These are phyloP conservation scores for Malthinus flaveolus DNA, from an alignment of 2,888 invertebrate genomes.

Conservation along the genomic window DNA sequence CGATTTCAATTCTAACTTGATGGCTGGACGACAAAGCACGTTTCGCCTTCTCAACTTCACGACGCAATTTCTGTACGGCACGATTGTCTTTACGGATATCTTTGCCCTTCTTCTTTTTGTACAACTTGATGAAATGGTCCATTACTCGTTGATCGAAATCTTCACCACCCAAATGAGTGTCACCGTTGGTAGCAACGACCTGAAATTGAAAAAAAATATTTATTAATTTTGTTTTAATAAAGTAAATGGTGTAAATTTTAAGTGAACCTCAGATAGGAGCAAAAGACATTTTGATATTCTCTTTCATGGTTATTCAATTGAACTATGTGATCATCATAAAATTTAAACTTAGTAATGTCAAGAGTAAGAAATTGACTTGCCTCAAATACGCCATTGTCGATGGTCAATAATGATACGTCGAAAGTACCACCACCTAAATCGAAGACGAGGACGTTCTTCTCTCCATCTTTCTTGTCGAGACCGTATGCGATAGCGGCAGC, in stretches of 20 bases:
- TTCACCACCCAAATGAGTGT: constrained; percentile 98
- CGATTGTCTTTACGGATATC: constrained; percentile 94
- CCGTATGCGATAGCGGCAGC: constrained; percentile 98
- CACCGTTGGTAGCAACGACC: constrained; percentile 86
- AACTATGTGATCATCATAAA: constrained; percentile 21
- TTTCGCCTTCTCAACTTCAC: constrained; percentile 98
- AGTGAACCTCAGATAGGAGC: constrained; percentile 16
- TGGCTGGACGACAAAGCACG: constrained; percentile 92
- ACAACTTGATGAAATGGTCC: constrained; percentile 98
- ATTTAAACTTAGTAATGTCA: background rate
- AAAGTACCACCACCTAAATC: constrained; percentile 99
- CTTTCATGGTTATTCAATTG: constrained; percentile 20
- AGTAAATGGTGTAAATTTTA: background rate
- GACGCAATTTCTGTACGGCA: constrained; percentile 93
- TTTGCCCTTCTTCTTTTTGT: constrained; percentile 98
- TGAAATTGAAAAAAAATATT: constrained; percentile 19
- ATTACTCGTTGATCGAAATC: constrained; percentile 98
- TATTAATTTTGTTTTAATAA: constrained; percentile 6
- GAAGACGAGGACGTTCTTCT: constrained; percentile 98
- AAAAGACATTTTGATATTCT: constrained; percentile 15
- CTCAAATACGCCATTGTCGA: constrained; percentile 99
- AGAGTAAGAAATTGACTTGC: constrained; percentile 43
- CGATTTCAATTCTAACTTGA: constrained; percentile 97
- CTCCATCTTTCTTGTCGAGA: constrained; percentile 94
- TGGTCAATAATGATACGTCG: constrained; percentile 96